Conservation (phyloP, 2,797 vertebrate species). For the Lutjanus campechanus region DNA sequence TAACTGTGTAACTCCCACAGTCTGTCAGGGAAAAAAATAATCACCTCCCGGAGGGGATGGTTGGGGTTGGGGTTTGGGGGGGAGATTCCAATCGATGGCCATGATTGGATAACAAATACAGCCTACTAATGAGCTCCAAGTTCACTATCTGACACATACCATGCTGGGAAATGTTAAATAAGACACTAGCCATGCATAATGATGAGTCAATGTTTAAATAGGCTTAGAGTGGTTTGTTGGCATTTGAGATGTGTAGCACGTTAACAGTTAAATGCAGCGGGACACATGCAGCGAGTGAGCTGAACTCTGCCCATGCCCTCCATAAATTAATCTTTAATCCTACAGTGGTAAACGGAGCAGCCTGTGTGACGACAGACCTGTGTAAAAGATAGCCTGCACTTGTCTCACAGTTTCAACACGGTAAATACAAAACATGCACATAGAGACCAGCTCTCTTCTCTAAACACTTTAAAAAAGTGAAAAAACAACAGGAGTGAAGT, state of each 20-base stretch:
- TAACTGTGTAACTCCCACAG: slow-evolving; percentile 53
- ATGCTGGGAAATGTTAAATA: slow-evolving; percentile 65
- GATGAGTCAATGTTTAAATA: slow-evolving; percentile 68
- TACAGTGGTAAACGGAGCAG: slow-evolving; percentile 59
- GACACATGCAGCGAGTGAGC: slow-evolving; percentile 32
- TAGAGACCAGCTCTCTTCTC: background rate
- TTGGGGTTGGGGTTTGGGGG: background rate
- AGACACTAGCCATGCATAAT: slow-evolving; percentile 51
- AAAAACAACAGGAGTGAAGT: slow-evolving; percentile 41
- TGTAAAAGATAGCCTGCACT: slow-evolving; percentile 46
- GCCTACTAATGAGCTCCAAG: slow-evolving; percentile 68
- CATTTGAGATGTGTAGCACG: slow-evolving; percentile 52
- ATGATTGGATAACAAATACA: slow-evolving; percentile 68
- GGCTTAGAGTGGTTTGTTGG: slow-evolving; percentile 40
- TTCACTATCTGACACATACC: slow-evolving; percentile 53
- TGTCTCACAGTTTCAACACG: slow-evolving; percentile 27
- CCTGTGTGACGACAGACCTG: slow-evolving; percentile 25
- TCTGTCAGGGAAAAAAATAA: slow-evolving; percentile 45
- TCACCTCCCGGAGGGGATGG: slow-evolving; percentile 35
- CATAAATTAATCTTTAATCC: slow-evolving; percentile 76
- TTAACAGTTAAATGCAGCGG: slow-evolving; percentile 48
- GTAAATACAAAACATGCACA: slow-evolving; percentile 13
- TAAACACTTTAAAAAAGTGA: background rate
- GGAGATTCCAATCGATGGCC: slow-evolving; percentile 61
- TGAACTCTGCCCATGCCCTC: slow-evolving; percentile 68